These are phyloP conservation scores for Falco novaeseelandiae DNA, from an alignment of 2,797 vertebrate genomes.

Conservation along the genomic window DNA sequence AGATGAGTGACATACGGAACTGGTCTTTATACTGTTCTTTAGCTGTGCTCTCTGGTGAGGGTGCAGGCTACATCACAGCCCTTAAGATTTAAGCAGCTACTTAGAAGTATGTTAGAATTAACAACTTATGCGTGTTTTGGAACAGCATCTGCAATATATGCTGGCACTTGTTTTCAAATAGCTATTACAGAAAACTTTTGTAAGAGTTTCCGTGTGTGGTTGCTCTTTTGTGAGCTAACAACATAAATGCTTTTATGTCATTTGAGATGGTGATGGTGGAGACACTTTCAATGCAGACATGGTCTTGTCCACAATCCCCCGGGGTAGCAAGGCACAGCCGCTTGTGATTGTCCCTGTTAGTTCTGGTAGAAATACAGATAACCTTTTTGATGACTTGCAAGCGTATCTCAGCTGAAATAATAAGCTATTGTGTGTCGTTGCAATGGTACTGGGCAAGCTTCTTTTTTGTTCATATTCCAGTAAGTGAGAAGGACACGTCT, in stretches of 20 bases:
- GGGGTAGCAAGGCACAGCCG: not conserved
- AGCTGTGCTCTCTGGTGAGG: not conserved
- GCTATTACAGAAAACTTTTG: not conserved
- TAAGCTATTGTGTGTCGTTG: not conserved
- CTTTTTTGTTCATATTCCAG: not conserved
- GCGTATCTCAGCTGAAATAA: not conserved
- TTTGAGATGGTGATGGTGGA: not conserved
- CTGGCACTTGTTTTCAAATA: not conserved
- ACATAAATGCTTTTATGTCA: not conserved
- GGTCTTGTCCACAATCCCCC: not conserved
- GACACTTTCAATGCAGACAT: rapidly evolving
- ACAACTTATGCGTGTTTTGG: not conserved
- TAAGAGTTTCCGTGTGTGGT: not conserved
- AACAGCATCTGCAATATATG: not conserved
- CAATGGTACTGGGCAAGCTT: rapidly evolving
- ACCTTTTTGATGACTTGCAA: not conserved
- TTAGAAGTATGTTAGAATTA: not conserved
- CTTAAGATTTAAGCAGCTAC: not conserved
- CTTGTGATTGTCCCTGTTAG: not conserved
- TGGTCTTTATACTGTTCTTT: not conserved
- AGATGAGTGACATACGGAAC: not conserved
- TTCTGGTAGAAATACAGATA: not conserved
- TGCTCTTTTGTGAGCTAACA: not conserved
- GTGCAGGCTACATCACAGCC: not conserved
- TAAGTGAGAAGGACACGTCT: rapidly evolving